Evolutionary conservation across 2,888 invertebrate genomes (phyloP).

Genomic region (Campoletis raptor): DNA sequence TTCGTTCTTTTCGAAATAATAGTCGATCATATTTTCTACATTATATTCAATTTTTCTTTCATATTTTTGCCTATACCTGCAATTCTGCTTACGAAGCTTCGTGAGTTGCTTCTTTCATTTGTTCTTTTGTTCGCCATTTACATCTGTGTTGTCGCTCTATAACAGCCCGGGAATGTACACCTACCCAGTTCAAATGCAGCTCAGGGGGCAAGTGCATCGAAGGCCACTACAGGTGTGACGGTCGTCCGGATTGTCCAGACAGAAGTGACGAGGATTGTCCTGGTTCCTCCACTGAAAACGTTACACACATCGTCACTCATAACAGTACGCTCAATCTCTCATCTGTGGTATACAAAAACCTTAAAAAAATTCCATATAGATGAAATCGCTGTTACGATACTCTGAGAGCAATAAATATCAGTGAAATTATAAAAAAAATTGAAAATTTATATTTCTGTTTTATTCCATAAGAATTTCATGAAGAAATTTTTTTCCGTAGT

Average conservation of each 20-base stretch:
- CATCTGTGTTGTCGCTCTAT: slow-evolving; percentile 68
- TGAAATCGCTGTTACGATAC: slow-evolving; percentile 33
- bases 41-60: neutral
- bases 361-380: slow-evolving; percentile 34
- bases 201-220: slow-evolving; percentile 86
- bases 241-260: slow-evolving; percentile 86
- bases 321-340: slow-evolving; percentile 80
- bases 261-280: slow-evolving; percentile 85
- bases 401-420: neutral
- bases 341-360: slow-evolving; percentile 48
- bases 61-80: slow-evolving; percentile 32
- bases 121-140: slow-evolving; percentile 50
- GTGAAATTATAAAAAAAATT: neutral
- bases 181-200: slow-evolving; percentile 86
- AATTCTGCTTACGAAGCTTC: slow-evolving; percentile 56
- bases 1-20: neutral
- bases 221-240: slow-evolving; percentile 86
- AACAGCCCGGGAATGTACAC: slow-evolving; percentile 85
- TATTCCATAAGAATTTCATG: neutral
- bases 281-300: slow-evolving; percentile 77
- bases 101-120: slow-evolving; percentile 45
- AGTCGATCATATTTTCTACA: neutral
- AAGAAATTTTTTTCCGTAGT: neutral
- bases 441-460: neutral
- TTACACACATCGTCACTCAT: slow-evolving; percentile 78